Percentiles rank a stretch among this genome's conserved stretches.
These are phyloP conservation scores for Dendrolimus punctatus DNA, from an alignment of 1,140 invertebrate species.

Conservation along the genomic window DNA sequence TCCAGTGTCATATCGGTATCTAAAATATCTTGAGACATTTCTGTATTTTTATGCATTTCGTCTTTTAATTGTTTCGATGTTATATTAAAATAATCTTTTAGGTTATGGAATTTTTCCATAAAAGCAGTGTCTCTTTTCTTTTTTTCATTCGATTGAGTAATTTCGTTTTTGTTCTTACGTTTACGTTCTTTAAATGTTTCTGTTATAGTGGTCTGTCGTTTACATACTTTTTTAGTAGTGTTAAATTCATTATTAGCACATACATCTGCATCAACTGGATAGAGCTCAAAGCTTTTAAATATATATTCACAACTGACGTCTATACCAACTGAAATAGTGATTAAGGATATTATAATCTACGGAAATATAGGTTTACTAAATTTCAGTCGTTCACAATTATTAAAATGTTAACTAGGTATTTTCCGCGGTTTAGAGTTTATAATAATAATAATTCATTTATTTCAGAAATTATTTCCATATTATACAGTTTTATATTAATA, in stretches of 20 bases:
- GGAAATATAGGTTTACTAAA: background rate
- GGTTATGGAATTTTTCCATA: constrained; percentile 31
- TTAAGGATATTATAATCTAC: background rate
- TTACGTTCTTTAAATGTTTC: constrained; percentile 36
- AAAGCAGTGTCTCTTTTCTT: constrained; percentile 39
- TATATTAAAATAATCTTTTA: constrained; percentile 36
- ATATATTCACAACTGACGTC: constrained; percentile 49
- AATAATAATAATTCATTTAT: too few relatives aligned
- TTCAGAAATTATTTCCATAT: too few relatives aligned
- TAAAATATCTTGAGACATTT: constrained; percentile 23
- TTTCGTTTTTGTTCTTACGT: constrained; percentile 32
- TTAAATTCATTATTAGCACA: constrained; percentile 2
- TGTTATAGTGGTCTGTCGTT: constrained; percentile 22
- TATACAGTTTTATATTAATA: too few relatives aligned
- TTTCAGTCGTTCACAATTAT: constrained; percentile 4
- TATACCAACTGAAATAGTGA: constrained; percentile 47
- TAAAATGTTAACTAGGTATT: background rate
- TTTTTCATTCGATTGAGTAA: constrained; percentile 38
- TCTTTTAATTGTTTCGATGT: constrained; percentile 26
- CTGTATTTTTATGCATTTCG: constrained; percentile 20
- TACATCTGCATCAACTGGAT: background rate
- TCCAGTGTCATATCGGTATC: constrained; percentile 8
- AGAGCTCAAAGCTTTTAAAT: constrained; percentile 31
- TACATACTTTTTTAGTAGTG: constrained; percentile 2
- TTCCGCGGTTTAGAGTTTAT: too few relatives aligned